Evolutionary conservation across 1,140 invertebrate species (phyloP).

Genomic region (Hestina assimilis): DNA sequence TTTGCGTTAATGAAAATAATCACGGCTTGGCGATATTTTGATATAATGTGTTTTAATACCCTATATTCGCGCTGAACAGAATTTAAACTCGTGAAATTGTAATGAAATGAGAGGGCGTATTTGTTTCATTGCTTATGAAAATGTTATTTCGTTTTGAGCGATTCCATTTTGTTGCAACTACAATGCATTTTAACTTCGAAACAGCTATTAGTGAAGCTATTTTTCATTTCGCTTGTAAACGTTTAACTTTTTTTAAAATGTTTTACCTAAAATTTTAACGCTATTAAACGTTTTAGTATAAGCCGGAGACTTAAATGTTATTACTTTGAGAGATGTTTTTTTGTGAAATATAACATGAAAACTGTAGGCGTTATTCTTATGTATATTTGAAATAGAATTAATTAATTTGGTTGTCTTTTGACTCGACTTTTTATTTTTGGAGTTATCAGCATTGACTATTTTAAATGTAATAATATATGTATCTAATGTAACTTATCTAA

Average conservation of each 20-base stretch:
- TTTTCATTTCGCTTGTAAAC: background rate
- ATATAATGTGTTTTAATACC: too few relatives aligned
- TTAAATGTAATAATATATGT: too few relatives aligned
- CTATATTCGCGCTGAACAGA: background rate
- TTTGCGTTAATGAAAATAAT: slow-evolving; percentile 10
- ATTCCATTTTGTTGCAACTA: slow-evolving; percentile 17
- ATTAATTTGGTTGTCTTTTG: too few relatives aligned
- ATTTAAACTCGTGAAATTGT: slow-evolving; percentile 12
- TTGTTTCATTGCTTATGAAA: slow-evolving; percentile 28
- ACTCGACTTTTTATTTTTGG: too few relatives aligned
- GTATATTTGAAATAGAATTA: too few relatives aligned
- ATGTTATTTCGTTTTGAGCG: slow-evolving; percentile 23
- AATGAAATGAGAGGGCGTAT: slow-evolving; percentile 20
- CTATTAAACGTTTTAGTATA: too few relatives aligned
- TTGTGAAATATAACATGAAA: too few relatives aligned
- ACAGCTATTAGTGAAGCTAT: background rate
- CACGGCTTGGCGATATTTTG: background rate
- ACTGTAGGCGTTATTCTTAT: too few relatives aligned
- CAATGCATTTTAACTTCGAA: slow-evolving; percentile 15
- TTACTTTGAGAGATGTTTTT: background rate
- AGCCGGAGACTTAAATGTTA: background rate
- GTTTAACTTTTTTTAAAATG: background rate
- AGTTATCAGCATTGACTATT: too few relatives aligned
- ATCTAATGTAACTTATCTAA: too few relatives aligned
- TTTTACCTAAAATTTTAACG: background rate